phyloP scores from a whole-genome alignment of 2,888 invertebrate species.

The Cerceris rybyensis region DNA sequence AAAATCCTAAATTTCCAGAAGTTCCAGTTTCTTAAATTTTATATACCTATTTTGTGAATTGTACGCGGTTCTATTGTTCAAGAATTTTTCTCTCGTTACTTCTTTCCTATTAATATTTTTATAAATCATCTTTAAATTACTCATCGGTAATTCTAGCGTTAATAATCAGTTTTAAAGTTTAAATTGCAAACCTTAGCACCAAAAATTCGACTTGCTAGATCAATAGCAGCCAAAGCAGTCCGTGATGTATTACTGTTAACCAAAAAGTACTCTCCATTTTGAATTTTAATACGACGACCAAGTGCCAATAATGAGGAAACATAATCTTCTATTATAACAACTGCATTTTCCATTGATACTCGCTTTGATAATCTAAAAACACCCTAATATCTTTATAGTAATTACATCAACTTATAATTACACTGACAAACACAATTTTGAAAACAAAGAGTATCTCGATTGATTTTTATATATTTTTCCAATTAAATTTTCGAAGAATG shows the following conservation, averaged over 20 bases:
- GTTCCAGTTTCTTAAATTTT: too few relatives aligned
- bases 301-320: slow-evolving; percentile 31
- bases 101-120: too few relatives aligned
- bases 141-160: too few relatives aligned
- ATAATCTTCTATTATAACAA: slow-evolving; percentile 36
- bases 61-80: too few relatives aligned
- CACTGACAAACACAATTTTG: neutral
- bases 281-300: slow-evolving; percentile 31
- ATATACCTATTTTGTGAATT: too few relatives aligned
- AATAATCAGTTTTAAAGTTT: too few relatives aligned
- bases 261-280: slow-evolving; percentile 24
- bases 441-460: neutral
- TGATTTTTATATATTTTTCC: neutral
- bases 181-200: slow-evolving; percentile 25
- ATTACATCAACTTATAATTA: neutral
- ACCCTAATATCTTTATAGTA: slow-evolving; percentile 23
- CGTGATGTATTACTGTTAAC: slow-evolving; percentile 29
- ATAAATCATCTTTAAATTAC: too few relatives aligned
- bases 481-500: neutral
- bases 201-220: slow-evolving; percentile 30
- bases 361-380: slow-evolving; percentile 36
- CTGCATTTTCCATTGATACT: slow-evolving; percentile 17
- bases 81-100: too few relatives aligned
- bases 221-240: slow-evolving; percentile 27
- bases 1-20: too few relatives aligned